These are phyloP conservation scores for Vulpes ferrilata DNA, from an alignment of 2,113 vertebrate species.

Conservation along the genomic window DNA sequence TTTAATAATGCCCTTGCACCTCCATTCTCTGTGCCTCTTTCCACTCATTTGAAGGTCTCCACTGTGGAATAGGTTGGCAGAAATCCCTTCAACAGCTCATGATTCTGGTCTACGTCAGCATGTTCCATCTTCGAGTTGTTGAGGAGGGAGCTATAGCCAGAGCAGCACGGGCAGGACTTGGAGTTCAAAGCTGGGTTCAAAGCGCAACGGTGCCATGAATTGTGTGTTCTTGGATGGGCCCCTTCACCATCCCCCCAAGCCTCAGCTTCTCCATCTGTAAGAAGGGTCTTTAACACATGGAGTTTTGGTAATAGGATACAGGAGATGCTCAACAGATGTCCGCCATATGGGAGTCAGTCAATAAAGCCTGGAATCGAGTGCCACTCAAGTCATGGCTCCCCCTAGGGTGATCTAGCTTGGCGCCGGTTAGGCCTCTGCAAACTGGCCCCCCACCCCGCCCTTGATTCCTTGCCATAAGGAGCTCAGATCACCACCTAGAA, in stretches of 20 bases:
- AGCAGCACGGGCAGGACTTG: neutral
- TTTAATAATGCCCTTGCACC: fast-evolving
- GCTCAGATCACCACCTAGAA: neutral
- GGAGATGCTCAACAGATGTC: neutral
- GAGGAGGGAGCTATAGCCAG: neutral
- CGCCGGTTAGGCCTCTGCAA: neutral
- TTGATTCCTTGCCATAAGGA: neutral
- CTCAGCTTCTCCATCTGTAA: neutral
- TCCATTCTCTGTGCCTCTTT: neutral
- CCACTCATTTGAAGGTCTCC: neutral
- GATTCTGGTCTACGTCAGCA: neutral
- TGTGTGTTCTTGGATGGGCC: too few species aligned
- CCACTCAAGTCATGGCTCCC: neutral
- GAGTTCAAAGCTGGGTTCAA: neutral
- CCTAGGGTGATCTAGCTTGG: neutral
- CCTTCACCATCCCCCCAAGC: neutral
- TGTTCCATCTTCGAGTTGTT: neutral
- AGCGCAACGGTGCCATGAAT: neutral
- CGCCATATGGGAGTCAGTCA: neutral
- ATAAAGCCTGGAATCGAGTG: neutral
- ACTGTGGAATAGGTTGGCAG: neutral
- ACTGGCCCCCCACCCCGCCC: too few species aligned
- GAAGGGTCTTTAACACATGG: neutral
- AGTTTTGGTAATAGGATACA: neutral
- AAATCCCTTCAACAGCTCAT: neutral